These are phyloP conservation scores for Dasyurus viverrinus DNA, from an alignment of 2,113 vertebrate genomes.

Conservation along the genomic window DNA sequence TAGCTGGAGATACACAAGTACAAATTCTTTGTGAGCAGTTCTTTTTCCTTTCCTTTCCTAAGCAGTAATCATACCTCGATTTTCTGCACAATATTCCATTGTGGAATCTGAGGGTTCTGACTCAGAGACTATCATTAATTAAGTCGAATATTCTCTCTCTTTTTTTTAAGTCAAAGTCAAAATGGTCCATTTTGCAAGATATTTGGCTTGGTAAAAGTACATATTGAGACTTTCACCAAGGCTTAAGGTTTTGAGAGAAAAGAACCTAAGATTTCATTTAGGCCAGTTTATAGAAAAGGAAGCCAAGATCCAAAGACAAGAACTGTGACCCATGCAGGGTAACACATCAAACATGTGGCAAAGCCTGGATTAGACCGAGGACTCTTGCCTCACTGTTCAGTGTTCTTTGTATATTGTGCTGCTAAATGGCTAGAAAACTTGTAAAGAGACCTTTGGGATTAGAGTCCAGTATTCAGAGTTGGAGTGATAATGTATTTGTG, in stretches of 20 bases:
- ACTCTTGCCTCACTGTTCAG: neutral
- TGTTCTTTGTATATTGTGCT: neutral
- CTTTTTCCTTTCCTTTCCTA: constrained; percentile 51
- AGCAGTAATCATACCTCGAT: constrained; percentile 50
- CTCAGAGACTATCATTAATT: constrained; percentile 41
- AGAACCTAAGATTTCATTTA: neutral
- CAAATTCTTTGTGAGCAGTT: constrained; percentile 55
- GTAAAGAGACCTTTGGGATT: neutral
- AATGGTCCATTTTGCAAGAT: constrained; percentile 13
- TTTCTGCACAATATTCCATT: constrained; percentile 56
- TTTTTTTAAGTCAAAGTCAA: constrained; percentile 27
- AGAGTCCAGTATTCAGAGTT: neutral
- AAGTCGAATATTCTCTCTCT: constrained; percentile 20
- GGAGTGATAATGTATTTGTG: neutral
- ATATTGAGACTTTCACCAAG: neutral
- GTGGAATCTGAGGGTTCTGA: neutral
- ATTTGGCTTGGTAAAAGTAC: constrained; percentile 11
- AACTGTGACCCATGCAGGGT: neutral
- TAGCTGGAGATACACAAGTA: constrained; percentile 61
- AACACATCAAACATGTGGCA: neutral
- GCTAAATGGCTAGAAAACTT: neutral
- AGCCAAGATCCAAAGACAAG: neutral
- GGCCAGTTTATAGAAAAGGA: neutral
- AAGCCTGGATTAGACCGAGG: neutral
- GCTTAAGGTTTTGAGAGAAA: neutral